Percentiles rank a stretch among this genome's conserved stretches.
Evolutionary conservation across 23 tunicate species (phyloP).

Genomic region (Ciona savignyi): DNA sequence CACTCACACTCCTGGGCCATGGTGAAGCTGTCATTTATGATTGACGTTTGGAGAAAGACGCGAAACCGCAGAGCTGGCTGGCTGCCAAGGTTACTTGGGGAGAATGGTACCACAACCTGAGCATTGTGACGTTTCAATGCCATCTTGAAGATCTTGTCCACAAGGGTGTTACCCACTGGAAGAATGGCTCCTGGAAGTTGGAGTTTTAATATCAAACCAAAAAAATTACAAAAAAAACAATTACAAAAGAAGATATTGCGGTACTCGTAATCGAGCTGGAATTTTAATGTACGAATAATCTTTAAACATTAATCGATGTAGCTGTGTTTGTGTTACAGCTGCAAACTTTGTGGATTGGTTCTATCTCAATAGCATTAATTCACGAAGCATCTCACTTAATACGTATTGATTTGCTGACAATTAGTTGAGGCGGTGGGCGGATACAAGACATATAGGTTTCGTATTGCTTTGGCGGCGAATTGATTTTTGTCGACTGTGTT

Average conservation of each 20-base stretch:
- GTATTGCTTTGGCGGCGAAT: neutral
- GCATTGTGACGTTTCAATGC: conserved; percentile 18
- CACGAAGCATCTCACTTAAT: neutral
- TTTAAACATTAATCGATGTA: no score
- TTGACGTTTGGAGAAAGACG: conserved; percentile 28
- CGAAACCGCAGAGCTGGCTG: conserved; percentile 22
- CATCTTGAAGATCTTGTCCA: conserved; percentile 10
- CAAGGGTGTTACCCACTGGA: conserved; percentile 1
- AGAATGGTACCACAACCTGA: neutral
- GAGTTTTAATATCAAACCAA: neutral
- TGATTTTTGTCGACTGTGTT: neutral
- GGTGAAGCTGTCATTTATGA: conserved; percentile 12
- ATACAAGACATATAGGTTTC: neutral
- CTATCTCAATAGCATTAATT: neutral
- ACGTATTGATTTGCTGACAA: neutral
- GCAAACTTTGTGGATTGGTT: neutral
- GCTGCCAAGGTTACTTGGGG: neutral
- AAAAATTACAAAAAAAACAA: no score
- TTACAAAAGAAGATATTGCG: no score
- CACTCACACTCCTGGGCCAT: conserved; percentile 30
- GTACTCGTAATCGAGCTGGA: no score
- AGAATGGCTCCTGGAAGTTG: conserved; percentile 10
- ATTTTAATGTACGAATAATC: no score
- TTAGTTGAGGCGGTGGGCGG: neutral
- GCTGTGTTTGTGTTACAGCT: no score